Percentiles rank a stretch among this genome's conserved stretches.
Evolutionary conservation across 2,113 vertebrate genomes (phyloP).

Genomic region (Pteruthius melanotis): DNA sequence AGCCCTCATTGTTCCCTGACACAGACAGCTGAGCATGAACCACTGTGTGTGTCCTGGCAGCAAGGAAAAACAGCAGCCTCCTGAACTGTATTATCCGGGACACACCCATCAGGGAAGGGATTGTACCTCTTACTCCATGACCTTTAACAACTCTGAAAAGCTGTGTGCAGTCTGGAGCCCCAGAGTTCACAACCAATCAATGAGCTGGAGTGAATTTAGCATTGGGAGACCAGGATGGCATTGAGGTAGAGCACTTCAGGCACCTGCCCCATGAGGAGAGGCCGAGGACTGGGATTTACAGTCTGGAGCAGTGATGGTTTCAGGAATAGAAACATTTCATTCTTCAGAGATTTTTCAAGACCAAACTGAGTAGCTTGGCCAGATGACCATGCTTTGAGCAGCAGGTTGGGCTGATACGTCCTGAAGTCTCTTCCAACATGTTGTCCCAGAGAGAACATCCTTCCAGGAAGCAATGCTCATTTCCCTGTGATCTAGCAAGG

Average conservation of each 20-base stretch:
- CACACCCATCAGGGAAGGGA: background rate
- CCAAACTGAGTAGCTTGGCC: background rate
- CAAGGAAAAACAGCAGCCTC: background rate
- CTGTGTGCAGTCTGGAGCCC: no score
- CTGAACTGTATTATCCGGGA: background rate
- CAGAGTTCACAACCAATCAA: no score
- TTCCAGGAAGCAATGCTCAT: background rate
- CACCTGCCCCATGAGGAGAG: background rate
- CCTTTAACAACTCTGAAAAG: background rate
- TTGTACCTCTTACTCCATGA: background rate
- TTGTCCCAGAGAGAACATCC: background rate
- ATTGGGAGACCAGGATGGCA: background rate
- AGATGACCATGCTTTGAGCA: background rate
- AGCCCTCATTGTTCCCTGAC: accelerated
- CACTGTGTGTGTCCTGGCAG: background rate
- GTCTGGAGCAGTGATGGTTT: background rate
- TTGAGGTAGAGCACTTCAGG: background rate
- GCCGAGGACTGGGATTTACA: background rate
- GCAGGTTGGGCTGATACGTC: background rate
- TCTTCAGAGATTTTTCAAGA: background rate
- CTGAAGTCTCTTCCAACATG: background rate
- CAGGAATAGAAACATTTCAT: background rate
- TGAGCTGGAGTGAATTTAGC: background rate
- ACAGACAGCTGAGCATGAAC: background rate
- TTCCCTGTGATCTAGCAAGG: background rate